A percentile compares a stretch with the other conserved stretches of the same genome.
Conservation (phyloP, 2,797 vertebrate species). For the Hyperoplus immaculatus region DNA sequence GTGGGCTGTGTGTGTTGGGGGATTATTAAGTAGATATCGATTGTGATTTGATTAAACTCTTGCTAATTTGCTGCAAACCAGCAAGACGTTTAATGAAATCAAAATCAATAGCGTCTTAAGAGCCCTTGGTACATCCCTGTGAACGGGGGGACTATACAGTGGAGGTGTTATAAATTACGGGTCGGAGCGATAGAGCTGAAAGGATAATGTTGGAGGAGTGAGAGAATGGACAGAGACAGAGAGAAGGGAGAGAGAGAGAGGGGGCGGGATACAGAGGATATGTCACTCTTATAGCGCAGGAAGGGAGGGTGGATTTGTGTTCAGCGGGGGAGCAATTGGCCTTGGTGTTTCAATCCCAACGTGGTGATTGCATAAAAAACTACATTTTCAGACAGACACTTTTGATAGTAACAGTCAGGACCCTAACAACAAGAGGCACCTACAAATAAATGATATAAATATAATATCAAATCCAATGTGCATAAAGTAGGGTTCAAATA, state of each 20-base stretch:
- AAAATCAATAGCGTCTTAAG: conserved; percentile 89
- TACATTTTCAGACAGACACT: no score
- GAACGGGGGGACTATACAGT: conserved; percentile 79
- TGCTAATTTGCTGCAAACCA: conserved; percentile 89
- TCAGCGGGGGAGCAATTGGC: conserved; percentile 68
- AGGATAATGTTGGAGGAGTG: conserved; percentile 75
- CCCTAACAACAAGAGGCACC: no score
- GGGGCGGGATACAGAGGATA: conserved; percentile 66
- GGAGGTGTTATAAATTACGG: conserved; percentile 86
- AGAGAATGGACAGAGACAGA: conserved; percentile 59
- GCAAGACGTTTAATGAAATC: conserved; percentile 89
- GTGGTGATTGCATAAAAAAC: conserved; percentile 45
- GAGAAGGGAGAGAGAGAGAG: conserved; percentile 49
- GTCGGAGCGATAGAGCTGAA: conserved; percentile 75
- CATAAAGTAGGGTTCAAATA: no score
- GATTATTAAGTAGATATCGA: conserved; percentile 89
- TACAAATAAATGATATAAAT: no score
- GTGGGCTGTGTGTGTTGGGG: conserved; percentile 70
- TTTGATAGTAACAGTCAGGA: no score
- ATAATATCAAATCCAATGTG: no score
- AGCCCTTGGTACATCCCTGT: conserved; percentile 81
- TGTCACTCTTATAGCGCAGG: conserved; percentile 70
- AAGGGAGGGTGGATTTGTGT: conserved; percentile 75
- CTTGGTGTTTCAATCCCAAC: conserved; percentile 73
- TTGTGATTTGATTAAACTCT: conserved; percentile 89